Percentiles rank a stretch among this genome's conserved stretches.
Evolutionary conservation across 2,113 vertebrate genomes (phyloP).

Genomic region (Edolisoma coerulescens): DNA sequence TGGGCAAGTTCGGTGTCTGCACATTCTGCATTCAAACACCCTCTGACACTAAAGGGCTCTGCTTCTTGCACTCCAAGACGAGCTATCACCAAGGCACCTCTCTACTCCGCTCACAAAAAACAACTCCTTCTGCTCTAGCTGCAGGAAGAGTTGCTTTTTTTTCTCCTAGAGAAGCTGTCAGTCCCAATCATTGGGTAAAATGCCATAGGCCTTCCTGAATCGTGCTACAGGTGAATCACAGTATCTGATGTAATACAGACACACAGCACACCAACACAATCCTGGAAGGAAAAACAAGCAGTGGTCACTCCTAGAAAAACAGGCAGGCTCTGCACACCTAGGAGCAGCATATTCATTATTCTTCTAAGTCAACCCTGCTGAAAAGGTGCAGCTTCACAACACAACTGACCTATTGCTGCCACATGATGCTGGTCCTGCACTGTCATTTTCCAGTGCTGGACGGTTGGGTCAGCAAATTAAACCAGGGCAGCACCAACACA

Average conservation of each 20-base stretch:
- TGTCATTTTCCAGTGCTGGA: background rate
- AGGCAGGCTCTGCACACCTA: background rate
- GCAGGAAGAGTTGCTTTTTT: background rate
- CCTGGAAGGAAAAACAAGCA: background rate
- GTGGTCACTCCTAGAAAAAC: background rate
- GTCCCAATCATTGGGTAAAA: background rate
- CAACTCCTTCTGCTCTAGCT: background rate
- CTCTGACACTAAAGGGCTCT: background rate
- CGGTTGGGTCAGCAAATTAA: fast-evolving
- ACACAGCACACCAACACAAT: background rate
- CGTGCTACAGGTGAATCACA: background rate
- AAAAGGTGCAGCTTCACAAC: background rate
- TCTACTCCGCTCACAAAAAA: background rate
- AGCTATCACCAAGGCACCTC: background rate
- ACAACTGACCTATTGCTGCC: background rate
- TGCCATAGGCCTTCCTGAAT: background rate
- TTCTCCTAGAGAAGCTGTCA: background rate
- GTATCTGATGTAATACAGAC: background rate
- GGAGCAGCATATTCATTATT: background rate
- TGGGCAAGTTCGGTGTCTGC: background rate
- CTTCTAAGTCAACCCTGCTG: background rate
- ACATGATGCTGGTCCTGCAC: background rate
- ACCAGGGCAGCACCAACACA: background rate
- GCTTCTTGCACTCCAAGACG: background rate
- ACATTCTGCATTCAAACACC: background rate